These are phyloP conservation scores for Bergia puertoricense DNA, from an alignment of 92 coral and sea anemone species.

Conservation along the genomic window DNA sequence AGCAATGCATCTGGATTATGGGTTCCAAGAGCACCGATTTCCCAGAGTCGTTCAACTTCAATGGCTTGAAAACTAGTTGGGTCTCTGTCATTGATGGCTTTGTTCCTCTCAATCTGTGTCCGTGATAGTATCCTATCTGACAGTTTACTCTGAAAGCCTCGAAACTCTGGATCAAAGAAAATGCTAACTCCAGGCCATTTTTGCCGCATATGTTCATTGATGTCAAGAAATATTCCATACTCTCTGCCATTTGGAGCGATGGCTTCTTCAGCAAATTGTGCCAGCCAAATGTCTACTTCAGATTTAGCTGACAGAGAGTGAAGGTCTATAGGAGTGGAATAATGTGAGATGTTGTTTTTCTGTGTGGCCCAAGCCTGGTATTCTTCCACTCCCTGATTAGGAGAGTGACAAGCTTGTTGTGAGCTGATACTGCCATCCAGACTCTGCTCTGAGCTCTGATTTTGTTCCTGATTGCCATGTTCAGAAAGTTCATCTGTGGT, in stretches of 20 bases:
- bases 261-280: constrained; percentile 16
- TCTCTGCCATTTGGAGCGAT: not conserved
- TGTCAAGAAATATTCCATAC: constrained; percentile 20
- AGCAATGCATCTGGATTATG: constrained; percentile 16
- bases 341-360: not conserved
- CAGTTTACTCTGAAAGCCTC: constrained; percentile 10
- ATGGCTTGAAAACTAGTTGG: constrained; percentile 9
- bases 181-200: constrained; percentile 20
- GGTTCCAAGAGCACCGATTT: not conserved
- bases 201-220: constrained; percentile 3
- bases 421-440: not conserved
- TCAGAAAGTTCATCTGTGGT: constrained; percentile 19
- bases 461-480: not conserved
- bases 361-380: not conserved
- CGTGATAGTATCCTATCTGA: not conserved
- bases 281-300: constrained; percentile 11
- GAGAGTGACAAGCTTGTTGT: not conserved
- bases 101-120: not conserved
- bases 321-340: not conserved
- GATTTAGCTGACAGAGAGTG: not conserved
- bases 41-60: constrained; percentile 25
- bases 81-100: not conserved
- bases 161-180: constrained; percentile 17
- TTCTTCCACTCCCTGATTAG: not conserved
- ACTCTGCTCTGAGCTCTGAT: not conserved